Base-by-base conservation (phyloP, 2,888 invertebrate genomes). In the Salticus scenicus region DNA sequence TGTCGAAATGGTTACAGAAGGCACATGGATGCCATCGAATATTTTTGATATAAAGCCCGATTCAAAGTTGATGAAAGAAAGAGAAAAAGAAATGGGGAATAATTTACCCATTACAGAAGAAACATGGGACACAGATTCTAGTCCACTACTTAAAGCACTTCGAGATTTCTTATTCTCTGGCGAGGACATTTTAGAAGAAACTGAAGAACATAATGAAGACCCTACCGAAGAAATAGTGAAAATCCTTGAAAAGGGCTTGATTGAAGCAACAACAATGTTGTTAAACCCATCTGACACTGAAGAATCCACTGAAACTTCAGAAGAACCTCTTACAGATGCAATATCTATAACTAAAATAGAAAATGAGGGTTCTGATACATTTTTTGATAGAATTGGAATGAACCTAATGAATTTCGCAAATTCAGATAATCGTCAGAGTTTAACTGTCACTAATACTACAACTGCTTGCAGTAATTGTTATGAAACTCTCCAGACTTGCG, bases 201-300 rank as follows among this genome's bases (percentile, higher is more conserved):
- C 72, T 37, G n/a, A 47, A 42, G 83, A 78, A 17, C 37, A 27
- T 7, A 14, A 33, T 0, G 31, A 71, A 14, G 57, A 67, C 1
- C 72, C 51, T 57, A 69, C 72, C 10, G 83, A 84, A 37, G n/a
- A 84, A 24, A 5, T 78, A 8, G 20, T 77, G 17, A 77, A 78
- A 67, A 31, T 64, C 2, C 51, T 84, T 57, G 83, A 84, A 69
- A 77, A 76, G 17, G 69, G 83, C 1, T 30, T 84, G 27, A 57
- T 72, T 7, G 83, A 84, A 69, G 77, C 83, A 0, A 78, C 83
- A 17, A 84, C 83, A 33, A 72, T 84, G 73, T 63, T 84, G 12
- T 27, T 77, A 12, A 84, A 12, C 17, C 72, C 64, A 24, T 67
- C 66, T 14, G 77, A 77, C 0, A 67, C 67, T 7, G 17, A 33